phyloP scores from a whole-genome alignment of 2,113 vertebrate genomes.

The Anolis carolinensis region DNA sequence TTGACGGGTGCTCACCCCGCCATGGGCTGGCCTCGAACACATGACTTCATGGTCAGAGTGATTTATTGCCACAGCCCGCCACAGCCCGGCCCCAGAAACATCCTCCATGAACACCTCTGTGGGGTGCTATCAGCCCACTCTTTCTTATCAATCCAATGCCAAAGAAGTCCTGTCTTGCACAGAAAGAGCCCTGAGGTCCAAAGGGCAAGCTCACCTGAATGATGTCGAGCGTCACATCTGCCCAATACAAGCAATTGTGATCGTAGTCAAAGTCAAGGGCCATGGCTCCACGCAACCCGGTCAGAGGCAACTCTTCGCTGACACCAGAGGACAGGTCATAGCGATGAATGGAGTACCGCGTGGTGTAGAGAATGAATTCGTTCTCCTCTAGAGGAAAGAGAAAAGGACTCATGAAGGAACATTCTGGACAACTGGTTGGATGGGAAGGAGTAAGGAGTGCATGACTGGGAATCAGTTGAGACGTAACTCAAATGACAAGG shows the following conservation, averaged over 20 bases:
- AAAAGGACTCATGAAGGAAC: not conserved
- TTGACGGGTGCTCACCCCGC: too few relatives aligned
- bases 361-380: slow-evolving; percentile 94
- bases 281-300: slow-evolving; percentile 86
- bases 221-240: slow-evolving; percentile 90
- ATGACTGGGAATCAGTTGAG: not conserved
- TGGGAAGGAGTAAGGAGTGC: not conserved
- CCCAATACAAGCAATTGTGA: slow-evolving; percentile 96
- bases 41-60: too few relatives aligned
- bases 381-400: slow-evolving; percentile 87
- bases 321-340: slow-evolving; percentile 90
- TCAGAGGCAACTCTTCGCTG: slow-evolving; percentile 89
- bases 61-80: too few relatives aligned
- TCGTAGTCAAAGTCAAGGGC: slow-evolving; percentile 97
- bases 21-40: too few relatives aligned
- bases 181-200: not conserved
- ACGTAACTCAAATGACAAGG: not conserved
- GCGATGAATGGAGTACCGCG: slow-evolving; percentile 92
- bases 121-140: not conserved
- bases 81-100: too few relatives aligned
- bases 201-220: slow-evolving; percentile 79
- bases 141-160: too few relatives aligned
- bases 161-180: not conserved
- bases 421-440: rapidly evolving
- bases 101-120: not conserved